Percentiles rank a stretch among this genome's conserved stretches.
Conservation (phyloP, 2,113 vertebrate genomes). For the Dasyurus viverrinus region DNA sequence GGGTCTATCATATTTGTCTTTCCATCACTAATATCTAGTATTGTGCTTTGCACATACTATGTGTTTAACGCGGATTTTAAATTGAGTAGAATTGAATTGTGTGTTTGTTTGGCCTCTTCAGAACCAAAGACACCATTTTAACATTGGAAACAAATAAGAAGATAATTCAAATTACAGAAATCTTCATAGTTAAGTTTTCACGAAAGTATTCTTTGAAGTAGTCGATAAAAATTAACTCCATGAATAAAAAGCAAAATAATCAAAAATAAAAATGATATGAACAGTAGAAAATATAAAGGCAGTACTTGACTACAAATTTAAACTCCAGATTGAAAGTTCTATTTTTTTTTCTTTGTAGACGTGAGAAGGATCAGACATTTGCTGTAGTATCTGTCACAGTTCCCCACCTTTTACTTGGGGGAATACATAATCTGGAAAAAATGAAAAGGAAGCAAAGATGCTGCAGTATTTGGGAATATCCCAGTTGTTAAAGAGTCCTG, state of each 20-base stretch:
- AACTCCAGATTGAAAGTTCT: background rate
- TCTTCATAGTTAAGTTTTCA: conserved; percentile 11
- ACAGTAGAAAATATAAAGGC: background rate
- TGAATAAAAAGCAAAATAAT: no score
- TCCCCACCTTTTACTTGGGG: background rate
- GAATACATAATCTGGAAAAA: no score
- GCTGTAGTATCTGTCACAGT: background rate
- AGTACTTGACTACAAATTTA: background rate
- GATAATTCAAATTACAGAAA: conserved; percentile 6
- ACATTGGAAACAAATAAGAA: conserved; percentile 5
- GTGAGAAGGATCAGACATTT: background rate
- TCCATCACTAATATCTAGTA: background rate
- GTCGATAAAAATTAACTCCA: no score
- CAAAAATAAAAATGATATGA: background rate
- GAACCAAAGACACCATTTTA: background rate
- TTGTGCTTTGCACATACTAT: background rate
- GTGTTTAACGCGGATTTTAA: background rate
- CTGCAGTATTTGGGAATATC: background rate
- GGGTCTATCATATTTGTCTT: no score
- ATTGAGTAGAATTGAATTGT: no score
- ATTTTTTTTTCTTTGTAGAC: background rate
- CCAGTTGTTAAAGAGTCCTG: background rate
- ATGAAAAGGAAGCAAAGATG: no score
- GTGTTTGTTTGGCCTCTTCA: no score
- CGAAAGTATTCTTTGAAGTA: background rate